A percentile compares a stretch with the other conserved stretches of the same genome.
Evolutionary conservation across 2,797 vertebrate species (phyloP).

Genomic region (Ceryle rudis): DNA sequence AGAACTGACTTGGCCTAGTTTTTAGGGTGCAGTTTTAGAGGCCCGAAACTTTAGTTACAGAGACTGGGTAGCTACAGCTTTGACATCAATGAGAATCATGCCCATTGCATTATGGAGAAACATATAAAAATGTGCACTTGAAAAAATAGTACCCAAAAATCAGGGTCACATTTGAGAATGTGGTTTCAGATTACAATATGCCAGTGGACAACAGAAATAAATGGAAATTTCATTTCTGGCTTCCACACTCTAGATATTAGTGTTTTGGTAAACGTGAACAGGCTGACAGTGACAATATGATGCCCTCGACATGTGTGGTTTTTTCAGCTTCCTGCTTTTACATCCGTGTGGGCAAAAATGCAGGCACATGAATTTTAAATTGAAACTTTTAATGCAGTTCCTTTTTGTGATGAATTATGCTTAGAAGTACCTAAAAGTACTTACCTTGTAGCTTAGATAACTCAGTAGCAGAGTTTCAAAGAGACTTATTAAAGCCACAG

Average conservation of each 20-base stretch:
- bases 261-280: neutral
- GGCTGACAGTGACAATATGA: neutral
- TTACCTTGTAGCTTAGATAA: conserved; percentile 89
- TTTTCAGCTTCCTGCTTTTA: neutral
- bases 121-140: neutral
- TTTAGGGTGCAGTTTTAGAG: neutral
- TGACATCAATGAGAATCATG: neutral
- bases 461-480: conserved; percentile 85
- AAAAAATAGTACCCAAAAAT: neutral
- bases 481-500: conserved; percentile 86
- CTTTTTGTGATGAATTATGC: neutral
- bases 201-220: neutral
- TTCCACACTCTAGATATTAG: neutral
- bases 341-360: neutral
- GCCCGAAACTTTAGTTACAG: neutral
- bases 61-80: neutral
- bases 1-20: neutral
- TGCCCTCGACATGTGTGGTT: neutral
- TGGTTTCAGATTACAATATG: neutral
- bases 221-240: neutral
- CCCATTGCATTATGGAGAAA: neutral
- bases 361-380: neutral
- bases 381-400: neutral
- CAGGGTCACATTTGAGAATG: neutral
- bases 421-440: conserved; percentile 1